Evolutionary conservation across 2,888 invertebrate genomes (phyloP), one percentile per base, ranked within the genome.

Genomic region (Theretra japonica): DNA sequence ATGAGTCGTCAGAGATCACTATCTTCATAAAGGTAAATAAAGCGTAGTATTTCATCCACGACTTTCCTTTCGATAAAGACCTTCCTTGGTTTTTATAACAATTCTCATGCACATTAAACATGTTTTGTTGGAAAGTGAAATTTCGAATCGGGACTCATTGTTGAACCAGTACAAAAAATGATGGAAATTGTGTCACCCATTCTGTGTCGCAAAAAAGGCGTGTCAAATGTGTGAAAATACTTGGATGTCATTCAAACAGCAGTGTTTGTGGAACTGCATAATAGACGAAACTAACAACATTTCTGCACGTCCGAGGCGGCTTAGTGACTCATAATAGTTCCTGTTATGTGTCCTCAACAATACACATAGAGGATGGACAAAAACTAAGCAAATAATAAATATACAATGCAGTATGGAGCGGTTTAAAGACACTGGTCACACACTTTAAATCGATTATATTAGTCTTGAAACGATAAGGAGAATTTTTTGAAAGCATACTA

Each of bases 241-340:
- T 60, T 60, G n/a, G 60, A 60, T 33, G n/a, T 7, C 7, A 60
- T n/a, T 33, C 6, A 28, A 28, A 48, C 17, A 17, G 65, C 65
- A 65, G n/a, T 21, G 21, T 65, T 65, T 48, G 17, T 65, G 17
- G 41, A 71, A 58, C 28, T 17, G 65, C 41, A 25, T 41, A 28
- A 23, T 30, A 50, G 60, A 69, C 60, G 30, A 53, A 71, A 50
- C 79, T 77, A 81, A 76, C 82, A 77, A 82, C 87, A 90, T 90
- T 84, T 88, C 83, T 87, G 85, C 90, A 90, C 89, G 89, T 89
- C 81, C 80, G 68, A 72, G 70, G 75, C 62, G 58, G 62, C 71
- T 73, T 74, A 69, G 59, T 72, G 68, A 50, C 28, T 60, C 60
- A 72, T 70, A 30, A 58, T 57, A 41, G 41, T 41, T 41, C 41